A percentile compares a stretch with the other conserved stretches of the same genome.
Conservation (phyloP, 1,140 invertebrate species). For the Zophobas morio region DNA sequence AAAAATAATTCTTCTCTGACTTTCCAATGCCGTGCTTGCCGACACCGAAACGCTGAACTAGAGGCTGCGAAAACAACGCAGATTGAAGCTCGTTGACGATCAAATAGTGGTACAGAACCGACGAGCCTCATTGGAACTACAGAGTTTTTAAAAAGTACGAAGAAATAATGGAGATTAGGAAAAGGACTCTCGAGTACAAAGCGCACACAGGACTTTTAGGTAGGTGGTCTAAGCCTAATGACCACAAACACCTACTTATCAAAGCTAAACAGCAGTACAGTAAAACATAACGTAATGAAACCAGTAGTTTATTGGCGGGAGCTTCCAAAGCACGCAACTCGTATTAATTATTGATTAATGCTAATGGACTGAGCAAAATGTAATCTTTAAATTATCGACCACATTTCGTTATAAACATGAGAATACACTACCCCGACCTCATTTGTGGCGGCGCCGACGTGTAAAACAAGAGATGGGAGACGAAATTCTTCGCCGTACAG, state of each 20-base stretch:
- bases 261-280: constrained; percentile 2
- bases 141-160: too few species aligned
- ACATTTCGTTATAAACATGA: constrained; percentile 43
- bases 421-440: constrained; percentile 32
- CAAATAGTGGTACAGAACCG: too few species aligned
- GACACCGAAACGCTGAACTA: too few species aligned
- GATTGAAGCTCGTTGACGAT: too few species aligned
- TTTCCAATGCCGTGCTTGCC: too few species aligned
- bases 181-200: background rate
- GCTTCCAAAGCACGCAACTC: constrained; percentile 53
- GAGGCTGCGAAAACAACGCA: too few species aligned
- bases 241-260: constrained; percentile 23
- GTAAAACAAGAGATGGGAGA: constrained; percentile 17
- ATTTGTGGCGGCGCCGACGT: constrained; percentile 22
- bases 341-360: constrained; percentile 60
- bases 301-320: constrained; percentile 55
- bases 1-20: too few species aligned
- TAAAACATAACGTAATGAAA: constrained; percentile 54
- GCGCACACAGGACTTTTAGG: background rate
- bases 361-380: constrained; percentile 53
- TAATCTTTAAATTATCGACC: constrained; percentile 42
- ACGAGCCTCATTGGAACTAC: too few species aligned
- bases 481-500: constrained; percentile 5
- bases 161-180: too few species aligned
- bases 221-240: constrained; percentile 38